Base-by-base conservation (phyloP, 2,797 vertebrate genomes). In the Cyclura pinguis region DNA sequence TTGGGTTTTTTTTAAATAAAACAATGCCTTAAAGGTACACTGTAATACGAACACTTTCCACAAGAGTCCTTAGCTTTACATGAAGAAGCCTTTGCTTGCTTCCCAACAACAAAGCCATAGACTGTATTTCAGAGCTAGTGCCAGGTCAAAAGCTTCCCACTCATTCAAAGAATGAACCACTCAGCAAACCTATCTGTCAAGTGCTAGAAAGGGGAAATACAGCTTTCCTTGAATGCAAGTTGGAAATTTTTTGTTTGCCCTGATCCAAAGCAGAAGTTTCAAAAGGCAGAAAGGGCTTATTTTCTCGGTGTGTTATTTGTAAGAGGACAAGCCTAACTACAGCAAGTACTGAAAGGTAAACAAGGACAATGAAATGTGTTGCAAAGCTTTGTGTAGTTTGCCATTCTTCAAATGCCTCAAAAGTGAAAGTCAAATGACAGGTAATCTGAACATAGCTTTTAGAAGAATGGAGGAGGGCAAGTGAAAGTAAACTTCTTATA, bases 241-340 rank as follows among this genome's bases (percentile, higher is more conserved):
- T 42, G n/a, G 6, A 73, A 88, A 32, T 32, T 32, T 59, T 74
- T 7, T 86, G n/a, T 27, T 69, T 42, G 29, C 7, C 3, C 42
- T 2, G 0, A 20, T 0, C 0, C 1, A 32, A 64, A 1, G n/a
- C 35, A 2, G 0, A 0, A 77, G 35, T 84, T 4, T 42, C 35
- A 27, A 88, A 80, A 27, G 2, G 10, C 84, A 38, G 64, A 24
- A 57, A 62, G 24, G 13, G 18, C 0, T 0, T 62, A 20, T n/a
- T 50, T 52, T 80, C 16, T 42, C 27, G 3, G 0, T 27, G 4
- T 0, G 0, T 2, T 2, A 76, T 82, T 18, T 42, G 14, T 38
- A 0, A 6, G 84, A 85, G 50, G 27, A 38, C 62, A 9, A n/a
- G 9, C 27, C 57, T 59, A 3, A 16, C 52, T 35, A 3, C 0